Conservation (phyloP, 2,113 vertebrate species). For the Cathartes aura region DNA sequence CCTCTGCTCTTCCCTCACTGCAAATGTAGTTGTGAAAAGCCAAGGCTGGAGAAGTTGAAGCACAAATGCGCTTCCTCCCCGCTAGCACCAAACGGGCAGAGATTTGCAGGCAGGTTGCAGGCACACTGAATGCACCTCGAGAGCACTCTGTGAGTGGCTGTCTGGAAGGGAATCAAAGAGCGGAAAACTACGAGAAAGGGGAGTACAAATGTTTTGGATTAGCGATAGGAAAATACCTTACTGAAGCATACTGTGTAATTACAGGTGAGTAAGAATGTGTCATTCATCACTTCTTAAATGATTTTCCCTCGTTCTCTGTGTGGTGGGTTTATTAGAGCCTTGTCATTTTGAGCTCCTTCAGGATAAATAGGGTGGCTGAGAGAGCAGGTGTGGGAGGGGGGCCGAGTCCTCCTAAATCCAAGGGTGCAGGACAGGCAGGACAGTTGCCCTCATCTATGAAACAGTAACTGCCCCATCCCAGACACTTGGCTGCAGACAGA, state of each 20-base stretch:
- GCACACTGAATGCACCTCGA: neutral
- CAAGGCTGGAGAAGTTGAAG: neutral
- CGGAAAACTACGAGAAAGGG: neutral
- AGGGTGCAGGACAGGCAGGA: neutral
- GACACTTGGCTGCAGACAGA: neutral
- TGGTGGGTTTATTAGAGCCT: neutral
- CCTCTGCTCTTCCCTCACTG: neutral
- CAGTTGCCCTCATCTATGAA: neutral
- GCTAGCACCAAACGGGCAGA: neutral
- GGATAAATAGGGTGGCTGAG: neutral
- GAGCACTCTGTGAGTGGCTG: neutral
- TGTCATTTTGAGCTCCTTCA: neutral
- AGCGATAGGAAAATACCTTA: neutral
- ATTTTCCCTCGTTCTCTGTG: neutral
- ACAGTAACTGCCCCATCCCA: neutral
- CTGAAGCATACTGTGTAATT: neutral
- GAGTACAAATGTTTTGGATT: neutral
- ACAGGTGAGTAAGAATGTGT: neutral
- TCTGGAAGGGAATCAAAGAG: neutral
- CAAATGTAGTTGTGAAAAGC: neutral
- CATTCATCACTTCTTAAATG: slow-evolving; percentile 14
- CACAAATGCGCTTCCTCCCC: neutral
- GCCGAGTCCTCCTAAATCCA: neutral
- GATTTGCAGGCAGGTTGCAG: neutral
- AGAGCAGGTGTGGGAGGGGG: neutral